Evolutionary conservation across 2,113 vertebrate genomes (phyloP).

Genomic region (Strix uralensis): DNA sequence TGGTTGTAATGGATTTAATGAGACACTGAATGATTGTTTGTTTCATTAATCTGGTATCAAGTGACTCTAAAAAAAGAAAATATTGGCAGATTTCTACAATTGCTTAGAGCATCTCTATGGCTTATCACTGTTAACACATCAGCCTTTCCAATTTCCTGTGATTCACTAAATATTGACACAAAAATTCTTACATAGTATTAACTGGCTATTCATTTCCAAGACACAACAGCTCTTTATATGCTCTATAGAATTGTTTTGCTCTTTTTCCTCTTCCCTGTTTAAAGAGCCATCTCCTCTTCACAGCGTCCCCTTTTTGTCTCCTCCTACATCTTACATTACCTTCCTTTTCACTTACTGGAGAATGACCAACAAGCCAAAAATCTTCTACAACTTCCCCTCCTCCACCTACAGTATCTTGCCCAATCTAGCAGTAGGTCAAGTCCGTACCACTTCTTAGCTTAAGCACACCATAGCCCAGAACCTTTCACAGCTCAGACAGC

Average conservation of each 20-base stretch:
- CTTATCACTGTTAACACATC: conserved; percentile 62
- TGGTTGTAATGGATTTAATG: conserved; percentile 50
- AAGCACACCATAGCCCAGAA: neutral
- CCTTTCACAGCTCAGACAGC: neutral
- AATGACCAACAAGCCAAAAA: neutral
- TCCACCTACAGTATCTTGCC: neutral
- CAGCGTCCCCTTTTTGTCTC: neutral
- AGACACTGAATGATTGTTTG: conserved; percentile 14
- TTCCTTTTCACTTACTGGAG: neutral
- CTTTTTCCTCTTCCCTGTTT: neutral
- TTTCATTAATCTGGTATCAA: conserved; percentile 51
- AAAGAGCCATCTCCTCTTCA: neutral
- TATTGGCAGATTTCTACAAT: conserved; percentile 64
- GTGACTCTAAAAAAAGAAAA: conserved; percentile 67
- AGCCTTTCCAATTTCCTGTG: conserved; percentile 43
- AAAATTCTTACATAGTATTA: conserved; percentile 58
- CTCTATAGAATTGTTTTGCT: neutral
- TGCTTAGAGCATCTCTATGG: conserved; percentile 58
- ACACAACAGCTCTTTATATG: neutral
- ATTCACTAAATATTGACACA: conserved; percentile 57
- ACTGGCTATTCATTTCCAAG: conserved; percentile 61
- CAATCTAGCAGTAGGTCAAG: neutral
- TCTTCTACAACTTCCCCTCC: neutral
- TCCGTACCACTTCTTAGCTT: neutral
- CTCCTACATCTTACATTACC: neutral